A percentile compares a stretch with the other conserved stretches of the same genome.
Conservation (phyloP, 2,888 invertebrate species). For the Strigamia maritima region DNA sequence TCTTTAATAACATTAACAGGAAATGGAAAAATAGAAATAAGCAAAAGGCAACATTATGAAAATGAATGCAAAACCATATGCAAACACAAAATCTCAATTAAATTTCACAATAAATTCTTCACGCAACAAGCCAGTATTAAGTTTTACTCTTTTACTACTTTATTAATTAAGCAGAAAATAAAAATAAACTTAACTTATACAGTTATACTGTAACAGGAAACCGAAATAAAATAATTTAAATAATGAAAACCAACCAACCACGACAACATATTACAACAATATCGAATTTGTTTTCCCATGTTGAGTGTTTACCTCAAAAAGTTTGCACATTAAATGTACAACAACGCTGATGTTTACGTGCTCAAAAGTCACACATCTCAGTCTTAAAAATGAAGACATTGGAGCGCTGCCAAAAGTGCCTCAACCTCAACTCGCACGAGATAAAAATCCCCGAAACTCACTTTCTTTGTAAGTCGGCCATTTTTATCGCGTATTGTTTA, state of each 20-base stretch:
- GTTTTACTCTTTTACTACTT: not conserved
- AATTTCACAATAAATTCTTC: not conserved
- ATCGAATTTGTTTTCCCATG: not conserved
- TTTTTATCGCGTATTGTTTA: conserved; percentile 30
- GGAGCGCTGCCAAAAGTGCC: not conserved
- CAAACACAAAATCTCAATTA: not conserved
- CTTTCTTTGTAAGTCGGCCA: not conserved
- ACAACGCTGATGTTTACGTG: conserved; percentile 9
- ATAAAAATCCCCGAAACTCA: conserved; percentile 9
- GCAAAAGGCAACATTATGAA: not conserved
- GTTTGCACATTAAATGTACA: not conserved
- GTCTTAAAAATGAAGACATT: conserved; percentile 29
- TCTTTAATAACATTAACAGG: not conserved
- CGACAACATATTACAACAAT: not conserved
- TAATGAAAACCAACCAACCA: no score
- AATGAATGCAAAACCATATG: not conserved
- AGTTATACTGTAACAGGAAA: not conserved
- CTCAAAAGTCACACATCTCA: conserved; percentile 30
- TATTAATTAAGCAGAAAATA: not conserved
- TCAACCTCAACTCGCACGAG: not conserved
- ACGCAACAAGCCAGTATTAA: not conserved
- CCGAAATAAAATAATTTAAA: no score
- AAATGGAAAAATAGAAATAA: not conserved
- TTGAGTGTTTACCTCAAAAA: conserved; percentile 8
- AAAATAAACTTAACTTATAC: not conserved